Evolutionary conservation across 2,113 vertebrate species (phyloP).

Genomic region (Apodemus speciosus): DNA sequence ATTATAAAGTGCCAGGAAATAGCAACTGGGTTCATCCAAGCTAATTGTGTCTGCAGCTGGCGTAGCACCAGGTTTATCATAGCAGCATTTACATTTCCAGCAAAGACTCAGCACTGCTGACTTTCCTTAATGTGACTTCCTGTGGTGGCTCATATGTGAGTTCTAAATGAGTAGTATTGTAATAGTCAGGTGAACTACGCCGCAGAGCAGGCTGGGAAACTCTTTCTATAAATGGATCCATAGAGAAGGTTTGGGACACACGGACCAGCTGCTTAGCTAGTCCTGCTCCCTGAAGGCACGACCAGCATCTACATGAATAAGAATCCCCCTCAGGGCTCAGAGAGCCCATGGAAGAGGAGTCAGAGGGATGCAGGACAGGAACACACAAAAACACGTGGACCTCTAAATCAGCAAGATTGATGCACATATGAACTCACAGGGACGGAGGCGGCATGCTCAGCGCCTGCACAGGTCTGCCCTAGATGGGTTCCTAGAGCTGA

Average conservation of each 20-base stretch:
- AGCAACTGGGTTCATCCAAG: neutral
- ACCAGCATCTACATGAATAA: neutral
- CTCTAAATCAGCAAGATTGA: neutral
- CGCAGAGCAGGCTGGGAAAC: neutral
- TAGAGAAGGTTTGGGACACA: too few species aligned
- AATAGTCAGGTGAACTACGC: neutral
- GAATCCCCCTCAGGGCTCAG: neutral
- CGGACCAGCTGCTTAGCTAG: neutral
- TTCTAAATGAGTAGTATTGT: neutral
- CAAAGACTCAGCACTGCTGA: neutral
- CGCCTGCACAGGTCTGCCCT: neutral
- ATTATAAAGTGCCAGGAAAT: neutral
- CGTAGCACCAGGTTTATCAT: neutral
- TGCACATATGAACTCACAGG: neutral
- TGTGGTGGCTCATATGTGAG: neutral
- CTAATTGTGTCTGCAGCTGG: neutral
- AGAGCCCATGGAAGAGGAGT: too few species aligned
- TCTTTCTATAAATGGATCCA: neutral
- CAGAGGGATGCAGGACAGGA: neutral
- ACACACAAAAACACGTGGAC: too few species aligned
- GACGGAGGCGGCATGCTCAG: too few species aligned
- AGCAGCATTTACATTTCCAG: neutral
- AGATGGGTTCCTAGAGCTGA: neutral
- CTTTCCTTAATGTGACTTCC: neutral
- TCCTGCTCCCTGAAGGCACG: neutral